Base-by-base conservation (phyloP, 1,140 invertebrate genomes). In the Ridgeia piscesae region DNA sequence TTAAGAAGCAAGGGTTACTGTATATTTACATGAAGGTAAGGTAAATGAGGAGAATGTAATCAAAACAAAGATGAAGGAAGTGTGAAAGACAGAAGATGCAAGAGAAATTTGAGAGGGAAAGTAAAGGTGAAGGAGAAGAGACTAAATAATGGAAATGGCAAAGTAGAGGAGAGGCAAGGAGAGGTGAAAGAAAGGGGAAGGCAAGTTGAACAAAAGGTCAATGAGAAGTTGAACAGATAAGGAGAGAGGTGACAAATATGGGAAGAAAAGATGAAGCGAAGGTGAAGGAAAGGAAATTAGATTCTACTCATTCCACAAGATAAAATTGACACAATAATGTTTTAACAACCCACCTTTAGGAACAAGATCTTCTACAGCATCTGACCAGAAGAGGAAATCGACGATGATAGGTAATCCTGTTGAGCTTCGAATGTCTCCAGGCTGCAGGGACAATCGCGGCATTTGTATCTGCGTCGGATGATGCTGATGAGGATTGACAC, bases 391-490 rank as follows among this genome's bases (percentile, higher is more conserved):
- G 33, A 90, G 14, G 4, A 34, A 34, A 90, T 90, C 89, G 89
- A 90, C 89, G 33, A 90, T 90, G 34, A 90, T 34, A 90, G 89
- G 89, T 90, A 90, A 21, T 34, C 89, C 89, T 21, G 34, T 35
- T 35, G 33, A 35, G 89, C 89, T 90, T 17, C 89, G 89, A 34
- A 90, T 35, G 34, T 90, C 89, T 90, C 89, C 89, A 17, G 89
- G 89, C 35, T 90, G 89, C 89, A 34, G 21, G n/a, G 89, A 35
- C 89, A 90, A 90, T 35, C 35, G 34, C 34, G 89, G 89, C 89
- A 35, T 90, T 35, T 90, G 89, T 34, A 90, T 90, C 89, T 90
- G 89, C 1, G 89, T 90, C 31, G 89, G 31, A 14, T 34, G 89
- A 34, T 34, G 89, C 89, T 90, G 34, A 34, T 90, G 89, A 34